These are phyloP conservation scores for Amphiprion clarkii DNA, from an alignment of 2,797 vertebrate genomes.

Conservation along the genomic window DNA sequence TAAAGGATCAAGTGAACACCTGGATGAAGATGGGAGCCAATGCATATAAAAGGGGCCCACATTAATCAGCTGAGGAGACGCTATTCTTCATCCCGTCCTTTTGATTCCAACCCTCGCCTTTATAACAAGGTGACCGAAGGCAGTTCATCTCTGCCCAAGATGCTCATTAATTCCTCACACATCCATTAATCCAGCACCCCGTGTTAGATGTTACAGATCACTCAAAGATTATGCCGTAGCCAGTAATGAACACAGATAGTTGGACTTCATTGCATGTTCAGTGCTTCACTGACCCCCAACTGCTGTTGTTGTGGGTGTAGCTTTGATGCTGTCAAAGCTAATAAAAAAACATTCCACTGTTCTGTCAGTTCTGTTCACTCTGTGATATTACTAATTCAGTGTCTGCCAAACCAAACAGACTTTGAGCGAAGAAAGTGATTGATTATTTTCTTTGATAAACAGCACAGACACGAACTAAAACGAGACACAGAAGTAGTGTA, in stretches of 20 bases:
- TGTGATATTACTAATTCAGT: conserved; percentile 17
- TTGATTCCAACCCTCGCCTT: conserved; percentile 62
- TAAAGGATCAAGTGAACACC: conserved; percentile 39
- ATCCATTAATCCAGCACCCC: conserved; percentile 51
- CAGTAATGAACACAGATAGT: conserved; percentile 28
- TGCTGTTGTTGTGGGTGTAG: conserved; percentile 15
- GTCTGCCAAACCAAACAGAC: conserved; percentile 10
- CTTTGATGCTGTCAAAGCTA: conserved; percentile 35
- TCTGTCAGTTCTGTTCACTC: not conserved
- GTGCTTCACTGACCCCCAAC: conserved; percentile 2
- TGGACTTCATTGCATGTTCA: conserved; percentile 13
- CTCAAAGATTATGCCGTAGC: conserved; percentile 32
- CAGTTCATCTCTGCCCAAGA: conserved; percentile 35
- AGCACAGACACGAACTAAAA: conserved; percentile 12
- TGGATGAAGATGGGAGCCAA: conserved; percentile 35
- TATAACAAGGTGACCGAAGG: conserved; percentile 61
- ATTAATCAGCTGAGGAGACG: conserved; percentile 50
- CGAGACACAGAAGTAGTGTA: conserved; percentile 9
- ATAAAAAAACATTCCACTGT: conserved; percentile 3
- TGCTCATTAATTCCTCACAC: conserved; percentile 62
- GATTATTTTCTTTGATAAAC: not conserved
- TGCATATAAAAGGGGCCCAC: conserved; percentile 54
- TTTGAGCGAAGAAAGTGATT: conserved; percentile 13
- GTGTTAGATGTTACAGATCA: conserved; percentile 45
- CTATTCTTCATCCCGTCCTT: conserved; percentile 52